phyloP scores from a whole-genome alignment of 2,888 invertebrate genomes.

The Ptilodon capucinus region DNA sequence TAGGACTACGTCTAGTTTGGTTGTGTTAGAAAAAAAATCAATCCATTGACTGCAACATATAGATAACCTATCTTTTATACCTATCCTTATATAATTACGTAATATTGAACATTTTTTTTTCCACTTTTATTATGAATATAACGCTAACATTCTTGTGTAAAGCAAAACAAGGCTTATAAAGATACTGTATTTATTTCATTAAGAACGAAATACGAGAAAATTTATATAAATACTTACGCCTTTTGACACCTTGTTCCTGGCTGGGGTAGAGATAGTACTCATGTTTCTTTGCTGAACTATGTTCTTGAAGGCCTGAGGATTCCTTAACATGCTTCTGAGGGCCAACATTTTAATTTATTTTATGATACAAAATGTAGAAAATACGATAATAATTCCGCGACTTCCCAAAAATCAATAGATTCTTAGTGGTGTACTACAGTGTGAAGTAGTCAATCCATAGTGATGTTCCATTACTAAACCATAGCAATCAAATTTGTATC shows the following conservation, averaged over 20 bases:
- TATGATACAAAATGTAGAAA: background rate
- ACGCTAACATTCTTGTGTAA: background rate
- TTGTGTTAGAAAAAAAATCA: no score
- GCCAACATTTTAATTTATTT: constrained; percentile 59
- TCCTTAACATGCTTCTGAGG: constrained; percentile 57
- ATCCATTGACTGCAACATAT: no score
- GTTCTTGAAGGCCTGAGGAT: constrained; percentile 57
- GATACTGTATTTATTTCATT: background rate
- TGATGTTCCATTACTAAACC: no score
- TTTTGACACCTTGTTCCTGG: constrained; percentile 57
- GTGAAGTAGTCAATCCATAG: no score
- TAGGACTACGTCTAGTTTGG: no score
- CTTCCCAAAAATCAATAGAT: background rate
- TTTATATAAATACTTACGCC: constrained; percentile 50
- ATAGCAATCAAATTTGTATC: no score
- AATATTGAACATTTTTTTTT: constrained; percentile 19
- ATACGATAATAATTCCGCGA: background rate
- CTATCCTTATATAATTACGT: constrained; percentile 38
- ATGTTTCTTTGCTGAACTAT: constrained; percentile 64
- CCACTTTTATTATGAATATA: background rate
- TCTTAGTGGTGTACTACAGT: no score
- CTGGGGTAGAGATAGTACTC: constrained; percentile 57
- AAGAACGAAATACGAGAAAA: background rate
- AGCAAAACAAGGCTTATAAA: background rate
- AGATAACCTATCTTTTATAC: constrained; percentile 34